Conservation (phyloP, 2,888 invertebrate genomes). For the Mallateleia sp. region DNA sequence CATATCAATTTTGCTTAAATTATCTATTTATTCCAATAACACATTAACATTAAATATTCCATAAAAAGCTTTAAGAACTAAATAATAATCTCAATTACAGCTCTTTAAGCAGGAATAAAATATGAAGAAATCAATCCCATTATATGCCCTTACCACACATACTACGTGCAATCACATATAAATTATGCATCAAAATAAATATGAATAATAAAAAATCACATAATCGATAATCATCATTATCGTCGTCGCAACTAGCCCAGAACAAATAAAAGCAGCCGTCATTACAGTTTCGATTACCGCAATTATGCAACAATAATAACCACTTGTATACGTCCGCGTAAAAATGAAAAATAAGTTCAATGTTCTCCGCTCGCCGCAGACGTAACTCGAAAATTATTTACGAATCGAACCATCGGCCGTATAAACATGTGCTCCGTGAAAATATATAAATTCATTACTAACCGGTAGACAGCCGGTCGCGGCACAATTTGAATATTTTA, state of each 20-base stretch:
- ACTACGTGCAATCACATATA: too few species aligned
- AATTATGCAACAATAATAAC: conserved; percentile 23
- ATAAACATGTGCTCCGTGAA: conserved; percentile 19
- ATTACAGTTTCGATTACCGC: not conserved
- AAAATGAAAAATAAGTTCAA: conserved; percentile 25
- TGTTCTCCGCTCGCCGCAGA: conserved; percentile 18
- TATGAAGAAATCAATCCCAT: too few species aligned
- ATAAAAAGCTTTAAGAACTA: too few species aligned
- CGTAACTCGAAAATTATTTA: conserved; percentile 35
- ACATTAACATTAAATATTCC: too few species aligned
- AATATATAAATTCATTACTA: conserved; percentile 54
- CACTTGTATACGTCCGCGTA: not conserved
- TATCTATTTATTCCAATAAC: too few species aligned
- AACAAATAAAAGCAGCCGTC: not conserved
- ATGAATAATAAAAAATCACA: too few species aligned
- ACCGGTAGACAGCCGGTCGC: conserved; percentile 41
- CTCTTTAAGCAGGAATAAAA: too few species aligned
- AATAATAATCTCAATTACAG: too few species aligned
- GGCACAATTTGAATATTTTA: conserved; percentile 62
- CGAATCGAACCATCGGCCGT: not conserved
- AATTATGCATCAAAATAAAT: too few species aligned
- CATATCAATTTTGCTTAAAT: too few species aligned
- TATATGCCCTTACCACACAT: too few species aligned
- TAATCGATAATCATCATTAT: too few species aligned
- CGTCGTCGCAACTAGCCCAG: not conserved